Conservation (phyloP, 92 coral and sea anemone genomes). For the Actinostola sp. region DNA sequence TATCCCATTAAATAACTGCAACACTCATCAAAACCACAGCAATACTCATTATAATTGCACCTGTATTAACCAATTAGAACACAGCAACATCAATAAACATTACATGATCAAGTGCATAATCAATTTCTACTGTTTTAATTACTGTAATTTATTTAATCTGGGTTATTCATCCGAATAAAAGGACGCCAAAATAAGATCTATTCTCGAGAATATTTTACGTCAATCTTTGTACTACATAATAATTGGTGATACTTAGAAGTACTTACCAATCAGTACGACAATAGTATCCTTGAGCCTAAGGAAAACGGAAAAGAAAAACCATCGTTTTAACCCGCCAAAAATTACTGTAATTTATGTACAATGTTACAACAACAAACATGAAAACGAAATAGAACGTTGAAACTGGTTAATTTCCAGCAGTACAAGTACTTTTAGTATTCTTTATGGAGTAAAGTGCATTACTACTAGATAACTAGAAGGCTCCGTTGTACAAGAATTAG, state of each 20-base stretch:
- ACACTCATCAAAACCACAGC: conserved; percentile 89
- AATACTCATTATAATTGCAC: conserved; percentile 84
- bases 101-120: too few relatives aligned
- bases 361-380: too few relatives aligned
- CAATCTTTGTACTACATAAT: background rate
- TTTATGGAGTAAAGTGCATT: too few relatives aligned
- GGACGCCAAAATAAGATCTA: too few relatives aligned
- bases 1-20: conserved; percentile 78
- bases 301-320: background rate
- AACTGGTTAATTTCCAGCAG: too few relatives aligned
- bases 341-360: too few relatives aligned
- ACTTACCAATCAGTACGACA: conserved; percentile 28
- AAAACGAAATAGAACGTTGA: too few relatives aligned
- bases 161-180: conserved; percentile 4
- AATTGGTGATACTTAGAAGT: background rate
- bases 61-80: conserved; percentile 25
- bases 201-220: background rate
- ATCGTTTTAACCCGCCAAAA: conserved; percentile 7
- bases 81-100: background rate
- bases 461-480: too few relatives aligned
- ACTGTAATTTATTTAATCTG: background rate
- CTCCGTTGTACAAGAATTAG: too few relatives aligned
- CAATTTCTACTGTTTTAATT: too few relatives aligned
- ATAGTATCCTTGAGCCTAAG: conserved; percentile 13
- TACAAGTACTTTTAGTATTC: too few relatives aligned